phyloP scores from a whole-genome alignment of 2,888 invertebrate species.

The Drosophila dives region DNA sequence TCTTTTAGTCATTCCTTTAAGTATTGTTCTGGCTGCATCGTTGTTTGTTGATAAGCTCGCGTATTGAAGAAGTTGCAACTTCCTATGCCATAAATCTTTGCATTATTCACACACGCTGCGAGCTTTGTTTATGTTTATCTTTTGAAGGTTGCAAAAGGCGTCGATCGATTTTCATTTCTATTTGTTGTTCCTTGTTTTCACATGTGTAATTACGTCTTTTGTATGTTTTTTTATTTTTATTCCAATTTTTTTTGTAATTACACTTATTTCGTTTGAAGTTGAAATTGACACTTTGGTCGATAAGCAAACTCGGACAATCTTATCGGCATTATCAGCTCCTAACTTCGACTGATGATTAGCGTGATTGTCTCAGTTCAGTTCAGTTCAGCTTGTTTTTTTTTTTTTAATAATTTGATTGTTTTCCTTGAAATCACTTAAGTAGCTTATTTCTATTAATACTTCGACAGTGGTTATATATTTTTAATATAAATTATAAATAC shows the following conservation, averaged over 20 bases:
- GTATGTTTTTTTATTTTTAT: not conserved
- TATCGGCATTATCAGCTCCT: conserved; percentile 45
- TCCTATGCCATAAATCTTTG: not conserved
- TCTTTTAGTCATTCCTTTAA: not conserved
- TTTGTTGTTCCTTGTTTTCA: conserved; percentile 6
- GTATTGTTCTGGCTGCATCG: conserved; percentile 1
- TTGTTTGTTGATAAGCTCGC: conserved; percentile 37
- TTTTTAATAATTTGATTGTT: not conserved
- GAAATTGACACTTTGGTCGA: conserved; percentile 8
- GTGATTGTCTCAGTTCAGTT: not conserved
- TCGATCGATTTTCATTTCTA: conserved; percentile 1
- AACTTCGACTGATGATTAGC: conserved; percentile 7
- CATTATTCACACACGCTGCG: conserved; percentile 4
- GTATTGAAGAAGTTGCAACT: conserved; percentile 23
- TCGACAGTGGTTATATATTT: not conserved
- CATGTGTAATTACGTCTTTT: conserved; percentile 2
- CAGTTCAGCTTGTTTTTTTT: too few species aligned
- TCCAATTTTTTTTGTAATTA: conserved; percentile 37
- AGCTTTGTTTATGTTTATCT: not conserved
- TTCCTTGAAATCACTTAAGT: not conserved
- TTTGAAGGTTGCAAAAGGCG: not conserved
- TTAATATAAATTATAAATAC: not conserved
- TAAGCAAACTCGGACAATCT: conserved; percentile 38
- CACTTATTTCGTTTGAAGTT: conserved; percentile 45
- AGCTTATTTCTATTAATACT: not conserved